Evolutionary conservation across 2,797 vertebrate species (phyloP), one percentile per base, ranked within the genome.

Genomic region (Neosilurus mollespiculum): DNA sequence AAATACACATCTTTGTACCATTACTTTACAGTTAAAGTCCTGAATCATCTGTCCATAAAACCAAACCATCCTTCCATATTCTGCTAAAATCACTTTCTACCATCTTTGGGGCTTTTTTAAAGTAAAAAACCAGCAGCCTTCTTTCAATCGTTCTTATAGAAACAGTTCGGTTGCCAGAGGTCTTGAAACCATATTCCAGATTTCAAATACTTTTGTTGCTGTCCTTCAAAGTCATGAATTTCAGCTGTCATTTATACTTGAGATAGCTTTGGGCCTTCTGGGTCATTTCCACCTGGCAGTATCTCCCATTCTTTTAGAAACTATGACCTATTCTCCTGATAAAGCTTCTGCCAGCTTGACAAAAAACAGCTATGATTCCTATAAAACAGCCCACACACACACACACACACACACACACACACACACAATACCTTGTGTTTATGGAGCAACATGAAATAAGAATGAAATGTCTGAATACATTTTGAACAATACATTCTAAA

Each of bases 151-250:
- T 56, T 56, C 53, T 30, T 30, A 15, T 30, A 30, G 15, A 56
- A 56, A 56, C 51, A 18, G 53, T 56, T 16, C 71, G 54, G 9
- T 14, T 30, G n/a, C 51, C 51, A 54, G 24, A 73, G 26, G 70
- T 73, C 8, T 73, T 54, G 14, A 54, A 73, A 54, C 51, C 24
- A 2, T 73, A 54, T 56, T 10, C 16, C 51, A 73, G 15, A 54
- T 73, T 73, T 73, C 71, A 73, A 73, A 26, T 51, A 11, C 9
- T 73, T 56, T 73, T 56, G 9, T 30, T 30, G 24, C 71, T 20
- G 51, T 30, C 24, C 54, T 56, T 56, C 71, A 73, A 81, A 81
- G 67, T 34, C 65, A 26, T 30, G 81, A 81, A 24, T 49, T 61
- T 26, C 30, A 67, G 65, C 51, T 30, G 16, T 30, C 24, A 73